A percentile compares a stretch with the other conserved stretches of the same genome.
phyloP scores from a whole-genome alignment of 2,888 invertebrate genomes.

The Diloba caeruleocephala region DNA sequence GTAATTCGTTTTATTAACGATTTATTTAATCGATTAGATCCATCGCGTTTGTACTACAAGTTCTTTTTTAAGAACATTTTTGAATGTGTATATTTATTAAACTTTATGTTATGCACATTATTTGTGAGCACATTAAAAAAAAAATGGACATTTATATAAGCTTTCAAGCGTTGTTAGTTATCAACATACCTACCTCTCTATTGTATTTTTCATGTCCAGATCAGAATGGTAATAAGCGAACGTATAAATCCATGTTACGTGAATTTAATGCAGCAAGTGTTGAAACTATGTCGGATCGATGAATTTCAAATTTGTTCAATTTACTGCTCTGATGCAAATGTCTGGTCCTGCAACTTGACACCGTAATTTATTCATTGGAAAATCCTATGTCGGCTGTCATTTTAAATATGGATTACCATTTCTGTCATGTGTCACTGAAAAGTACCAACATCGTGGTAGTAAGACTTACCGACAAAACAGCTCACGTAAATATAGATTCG shows the following conservation, averaged over 20 bases:
- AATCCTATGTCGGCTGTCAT: slow-evolving; percentile 55
- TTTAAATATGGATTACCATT: slow-evolving; percentile 38
- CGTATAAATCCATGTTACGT: slow-evolving; percentile 46
- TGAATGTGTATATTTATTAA: too few species aligned
- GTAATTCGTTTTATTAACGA: slow-evolving; percentile 51
- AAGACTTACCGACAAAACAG: too few species aligned
- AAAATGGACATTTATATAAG: slow-evolving; percentile 10
- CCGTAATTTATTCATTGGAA: slow-evolving; percentile 80
- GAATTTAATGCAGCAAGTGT: slow-evolving; percentile 55
- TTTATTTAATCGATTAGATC: slow-evolving; percentile 35
- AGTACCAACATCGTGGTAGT: slow-evolving; percentile 3
- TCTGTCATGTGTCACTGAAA: slow-evolving; percentile 29
- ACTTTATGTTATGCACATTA: too few species aligned
- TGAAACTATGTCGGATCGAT: slow-evolving; percentile 62
- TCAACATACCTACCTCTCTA: too few species aligned
- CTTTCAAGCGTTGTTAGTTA: too few species aligned
- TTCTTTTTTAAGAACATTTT: slow-evolving; percentile 6
- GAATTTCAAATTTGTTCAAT: slow-evolving; percentile 79
- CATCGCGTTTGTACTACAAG: background rate
- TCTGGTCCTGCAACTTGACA: slow-evolving; percentile 47
- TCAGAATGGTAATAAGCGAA: slow-evolving; percentile 40
- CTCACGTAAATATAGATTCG: too few species aligned
- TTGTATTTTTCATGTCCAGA: slow-evolving; percentile 47
- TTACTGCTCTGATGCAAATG: slow-evolving; percentile 71
- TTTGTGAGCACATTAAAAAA: too few species aligned